Evolutionary conservation across 2,797 vertebrate genomes (phyloP).

Genomic region (Podarcis siculus): DNA sequence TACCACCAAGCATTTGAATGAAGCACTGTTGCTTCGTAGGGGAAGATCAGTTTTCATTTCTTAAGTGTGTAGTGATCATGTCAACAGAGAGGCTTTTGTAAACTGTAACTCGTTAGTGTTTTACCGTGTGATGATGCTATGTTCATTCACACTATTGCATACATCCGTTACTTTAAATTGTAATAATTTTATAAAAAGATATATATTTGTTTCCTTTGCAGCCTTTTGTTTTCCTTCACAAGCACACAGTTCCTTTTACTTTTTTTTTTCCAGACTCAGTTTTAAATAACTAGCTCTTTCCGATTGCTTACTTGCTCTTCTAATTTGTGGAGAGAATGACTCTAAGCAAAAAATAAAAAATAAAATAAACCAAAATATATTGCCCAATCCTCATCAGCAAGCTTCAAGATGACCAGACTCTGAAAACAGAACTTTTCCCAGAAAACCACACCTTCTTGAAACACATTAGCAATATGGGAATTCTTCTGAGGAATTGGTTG

Average conservation of each 20-base stretch:
- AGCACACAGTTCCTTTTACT: background rate
- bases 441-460: background rate
- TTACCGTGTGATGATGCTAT: background rate
- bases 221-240: background rate
- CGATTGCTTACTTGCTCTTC: slow-evolving; percentile 51
- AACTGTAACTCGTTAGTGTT: too few relatives aligned
- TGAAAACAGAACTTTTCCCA: background rate
- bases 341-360: background rate
- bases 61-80: too few relatives aligned
- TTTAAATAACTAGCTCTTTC: slow-evolving; percentile 42
- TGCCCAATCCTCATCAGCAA: background rate
- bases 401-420: background rate
- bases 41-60: too few relatives aligned
- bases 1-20: too few relatives aligned
- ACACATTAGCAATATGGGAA: background rate
- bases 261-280: background rate
- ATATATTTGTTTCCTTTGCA: background rate
- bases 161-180: too few relatives aligned
- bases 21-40: too few relatives aligned
- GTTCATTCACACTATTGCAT: background rate
- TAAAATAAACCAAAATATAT: background rate
- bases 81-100: too few relatives aligned
- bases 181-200: background rate
- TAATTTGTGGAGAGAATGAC: background rate
- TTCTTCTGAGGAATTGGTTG: slow-evolving; percentile 9